These are phyloP conservation scores for Mechanitis mazaeus DNA, from an alignment of 2,888 invertebrate genomes.

Conservation along the genomic window DNA sequence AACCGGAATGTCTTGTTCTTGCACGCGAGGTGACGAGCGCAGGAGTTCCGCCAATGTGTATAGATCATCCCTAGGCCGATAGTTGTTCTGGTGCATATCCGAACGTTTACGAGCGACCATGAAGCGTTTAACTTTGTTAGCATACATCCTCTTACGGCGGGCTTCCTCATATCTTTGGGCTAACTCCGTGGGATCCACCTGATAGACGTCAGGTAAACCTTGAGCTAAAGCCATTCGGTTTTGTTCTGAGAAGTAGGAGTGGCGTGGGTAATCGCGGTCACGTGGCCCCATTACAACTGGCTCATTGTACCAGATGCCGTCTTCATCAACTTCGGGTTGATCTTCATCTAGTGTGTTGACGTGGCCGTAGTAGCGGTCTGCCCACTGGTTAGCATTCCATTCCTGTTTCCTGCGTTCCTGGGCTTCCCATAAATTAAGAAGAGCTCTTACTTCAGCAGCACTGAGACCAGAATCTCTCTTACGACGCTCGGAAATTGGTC, in stretches of 20 bases:
- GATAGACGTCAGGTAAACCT: conserved; percentile 64
- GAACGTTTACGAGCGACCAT: conserved; percentile 79
- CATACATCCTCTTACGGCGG: conserved; percentile 69
- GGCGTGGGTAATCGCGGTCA: conserved; percentile 61
- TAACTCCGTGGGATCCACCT: conserved; percentile 61
- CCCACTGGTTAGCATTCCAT: conserved; percentile 67
- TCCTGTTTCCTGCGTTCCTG: conserved; percentile 74
- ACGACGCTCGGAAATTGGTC: conserved; percentile 69
- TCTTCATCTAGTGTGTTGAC: conserved; percentile 65
- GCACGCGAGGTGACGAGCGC: conserved; percentile 69
- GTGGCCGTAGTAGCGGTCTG: conserved; percentile 60
- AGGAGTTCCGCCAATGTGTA: conserved; percentile 78
- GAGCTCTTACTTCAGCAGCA: conserved; percentile 78
- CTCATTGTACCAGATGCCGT: conserved; percentile 77
- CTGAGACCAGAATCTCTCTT: conserved; percentile 79
- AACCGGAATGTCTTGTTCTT: conserved; percentile 76
- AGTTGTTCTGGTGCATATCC: conserved; percentile 63
- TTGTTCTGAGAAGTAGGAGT: conserved; percentile 70
- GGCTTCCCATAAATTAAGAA: conserved; percentile 78
- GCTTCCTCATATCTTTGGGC: conserved; percentile 67
- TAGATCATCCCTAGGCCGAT: conserved; percentile 74
- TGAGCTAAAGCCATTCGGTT: conserved; percentile 62
- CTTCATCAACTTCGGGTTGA: conserved; percentile 68
- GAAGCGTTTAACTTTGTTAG: conserved; percentile 76
- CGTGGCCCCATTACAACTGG: conserved; percentile 72